Evolutionary conservation across 2,797 vertebrate species (phyloP), one percentile per base, ranked within the genome.

Genomic region (Denticeps clupeoides): DNA sequence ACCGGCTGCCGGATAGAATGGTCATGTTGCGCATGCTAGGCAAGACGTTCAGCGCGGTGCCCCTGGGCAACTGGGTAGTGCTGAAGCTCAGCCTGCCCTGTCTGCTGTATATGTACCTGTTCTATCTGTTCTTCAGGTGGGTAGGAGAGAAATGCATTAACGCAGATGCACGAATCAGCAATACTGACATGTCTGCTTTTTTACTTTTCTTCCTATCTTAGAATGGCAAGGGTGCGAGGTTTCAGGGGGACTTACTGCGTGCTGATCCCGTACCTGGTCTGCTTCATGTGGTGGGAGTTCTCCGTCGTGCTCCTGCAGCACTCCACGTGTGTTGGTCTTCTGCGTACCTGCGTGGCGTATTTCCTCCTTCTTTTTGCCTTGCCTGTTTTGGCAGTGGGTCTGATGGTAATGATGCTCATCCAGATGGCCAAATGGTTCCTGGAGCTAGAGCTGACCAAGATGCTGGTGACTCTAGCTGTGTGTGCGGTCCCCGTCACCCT

Each of bases 201-300:
- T n/a, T n/a, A n/a, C n/a, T n/a, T n/a, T n/a, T 38, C 4, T 37
- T n/a, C 59, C 44, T 52, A 18, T 27, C n/a, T 33, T 47, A 85
- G 90, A 64, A 95, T 99, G 95, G 93, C 94, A 1, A 82, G 74
- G 15, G 74, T 89, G 65, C 78, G 89, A 29, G 78, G 77, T 49
- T 99, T 95, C 78, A 83, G 84, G 55, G 95, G 95, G 37, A 88
- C 83, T 1, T 98, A 97, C 67, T 97, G 89, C 74, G 90, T 94
- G 70, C 75, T 99, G 66, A 80, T 98, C 38, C 95, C 95, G 0
- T 98, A 99, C 56, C 77, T 98, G 29, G 94, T 98, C 51, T 98
- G 93, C 70, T 99, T 99, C 72, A 91, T 97, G 91, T 99, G 95
- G 94, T 97, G 91, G 0, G 95, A 98, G 56, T 89, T 99, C 53